These are phyloP conservation scores for Tubulanus polymorphus DNA, from an alignment of 2,888 invertebrate genomes.

Conservation along the genomic window DNA sequence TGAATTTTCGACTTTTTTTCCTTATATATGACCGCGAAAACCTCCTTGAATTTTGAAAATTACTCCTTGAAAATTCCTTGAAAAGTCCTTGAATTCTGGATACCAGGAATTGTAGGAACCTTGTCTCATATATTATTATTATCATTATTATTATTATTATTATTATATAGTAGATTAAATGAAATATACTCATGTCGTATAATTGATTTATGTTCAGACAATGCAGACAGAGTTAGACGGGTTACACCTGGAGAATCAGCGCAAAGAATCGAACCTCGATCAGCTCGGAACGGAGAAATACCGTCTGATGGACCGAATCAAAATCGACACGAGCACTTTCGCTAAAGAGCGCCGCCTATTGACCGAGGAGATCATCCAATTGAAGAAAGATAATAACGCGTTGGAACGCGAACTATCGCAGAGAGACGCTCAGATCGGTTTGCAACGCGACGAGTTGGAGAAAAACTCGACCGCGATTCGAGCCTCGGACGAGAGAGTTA, in stretches of 20 bases:
- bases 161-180: no score
- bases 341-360: slow-evolving; percentile 42
- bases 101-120: no score
- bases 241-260: slow-evolving; percentile 35
- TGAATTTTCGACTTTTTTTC: no score
- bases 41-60: no score
- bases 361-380: slow-evolving; percentile 44
- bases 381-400: slow-evolving; percentile 43
- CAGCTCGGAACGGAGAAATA: slow-evolving; percentile 36
- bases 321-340: slow-evolving; percentile 34
- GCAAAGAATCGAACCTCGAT: slow-evolving; percentile 36
- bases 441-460: slow-evolving; percentile 41
- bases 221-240: slow-evolving; percentile 47
- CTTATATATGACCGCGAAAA: no score
- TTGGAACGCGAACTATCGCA: slow-evolving; percentile 32
- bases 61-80: no score
- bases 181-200: no score
- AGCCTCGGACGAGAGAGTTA: slow-evolving; percentile 41
- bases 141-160: no score
- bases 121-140: no score
- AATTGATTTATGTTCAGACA: slow-evolving; percentile 24
- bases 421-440: slow-evolving; percentile 38
- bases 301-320: slow-evolving; percentile 27
- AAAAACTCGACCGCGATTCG: slow-evolving; percentile 36
- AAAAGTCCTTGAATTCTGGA: no score